Evolutionary conservation across 2,888 invertebrate species (phyloP).

Genomic region (Nymphalis polychloros): DNA sequence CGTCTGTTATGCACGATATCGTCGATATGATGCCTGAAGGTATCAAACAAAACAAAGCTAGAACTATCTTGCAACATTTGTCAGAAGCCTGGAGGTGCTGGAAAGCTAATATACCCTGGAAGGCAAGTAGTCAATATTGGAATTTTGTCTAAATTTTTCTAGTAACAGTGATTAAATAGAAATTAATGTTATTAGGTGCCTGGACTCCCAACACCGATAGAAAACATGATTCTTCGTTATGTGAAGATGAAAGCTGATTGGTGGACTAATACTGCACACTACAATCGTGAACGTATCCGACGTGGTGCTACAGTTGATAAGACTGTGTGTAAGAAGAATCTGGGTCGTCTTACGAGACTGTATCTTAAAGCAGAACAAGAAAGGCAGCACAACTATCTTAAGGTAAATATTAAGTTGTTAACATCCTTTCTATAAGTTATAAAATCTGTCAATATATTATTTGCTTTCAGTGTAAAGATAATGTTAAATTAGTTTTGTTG

Average conservation of each 20-base stretch:
- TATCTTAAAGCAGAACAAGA: conserved; percentile 99
- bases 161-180: background rate
- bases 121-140: conserved; percentile 79
- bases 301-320: conserved; percentile 99
- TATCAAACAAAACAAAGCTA: conserved; percentile 99
- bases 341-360: conserved; percentile 97
- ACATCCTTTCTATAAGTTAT: background rate
- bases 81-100: conserved; percentile 99
- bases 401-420: conserved; percentile 76
- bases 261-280: conserved; percentile 99
- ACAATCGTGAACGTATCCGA: conserved; percentile 98
- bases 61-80: conserved; percentile 98
- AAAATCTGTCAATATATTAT: background rate
- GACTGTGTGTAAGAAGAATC: conserved; percentile 99
- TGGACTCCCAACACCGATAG: conserved; percentile 98
- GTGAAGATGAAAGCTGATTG: conserved; percentile 99
- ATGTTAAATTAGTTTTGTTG: too few species aligned
- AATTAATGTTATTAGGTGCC: conserved; percentile 86
- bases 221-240: conserved; percentile 99
- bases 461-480: too few species aligned
- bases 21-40: conserved; percentile 99
- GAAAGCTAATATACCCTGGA: conserved; percentile 99
- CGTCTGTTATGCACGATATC: conserved; percentile 98
- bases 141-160: too few species aligned
- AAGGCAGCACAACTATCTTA: conserved; percentile 98